Percentiles rank a stretch among this genome's conserved stretches.
Evolutionary conservation across 2,113 vertebrate genomes (phyloP).

Genomic region (Mustela lutreola): DNA sequence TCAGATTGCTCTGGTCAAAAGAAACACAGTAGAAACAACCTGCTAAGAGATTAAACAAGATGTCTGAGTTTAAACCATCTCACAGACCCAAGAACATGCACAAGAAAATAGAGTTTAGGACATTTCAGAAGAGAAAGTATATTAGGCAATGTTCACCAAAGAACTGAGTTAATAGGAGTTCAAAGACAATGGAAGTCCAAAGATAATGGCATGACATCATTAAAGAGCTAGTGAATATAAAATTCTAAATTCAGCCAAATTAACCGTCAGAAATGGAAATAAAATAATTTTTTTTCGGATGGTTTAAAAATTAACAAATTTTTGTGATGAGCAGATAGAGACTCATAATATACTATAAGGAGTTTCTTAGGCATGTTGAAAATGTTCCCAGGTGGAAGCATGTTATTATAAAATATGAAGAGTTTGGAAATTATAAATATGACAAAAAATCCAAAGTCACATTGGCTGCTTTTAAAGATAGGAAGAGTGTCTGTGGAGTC

Average conservation of each 20-base stretch:
- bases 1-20: not conserved
- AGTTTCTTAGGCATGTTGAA: not conserved
- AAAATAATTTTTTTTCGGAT: not conserved
- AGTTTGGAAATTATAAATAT: not conserved
- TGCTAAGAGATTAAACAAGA: not conserved
- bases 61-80: not conserved
- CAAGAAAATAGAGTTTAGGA: not conserved
- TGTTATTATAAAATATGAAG: not conserved
- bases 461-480: not conserved
- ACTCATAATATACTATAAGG: not conserved
- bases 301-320: not conserved
- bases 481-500: not conserved
- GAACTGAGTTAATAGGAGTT: too few species aligned
- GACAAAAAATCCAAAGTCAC: not conserved
- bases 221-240: not conserved
- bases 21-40: not conserved
- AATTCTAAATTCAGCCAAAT: not conserved
- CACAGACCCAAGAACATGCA: not conserved
- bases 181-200: not conserved
- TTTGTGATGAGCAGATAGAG: not conserved
- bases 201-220: not conserved
- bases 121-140: not conserved
- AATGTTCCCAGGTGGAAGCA: not conserved
- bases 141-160: not conserved
- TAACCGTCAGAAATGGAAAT: not conserved